Evolutionary conservation across 2,113 vertebrate species (phyloP).

Genomic region (Sialia sialis): DNA sequence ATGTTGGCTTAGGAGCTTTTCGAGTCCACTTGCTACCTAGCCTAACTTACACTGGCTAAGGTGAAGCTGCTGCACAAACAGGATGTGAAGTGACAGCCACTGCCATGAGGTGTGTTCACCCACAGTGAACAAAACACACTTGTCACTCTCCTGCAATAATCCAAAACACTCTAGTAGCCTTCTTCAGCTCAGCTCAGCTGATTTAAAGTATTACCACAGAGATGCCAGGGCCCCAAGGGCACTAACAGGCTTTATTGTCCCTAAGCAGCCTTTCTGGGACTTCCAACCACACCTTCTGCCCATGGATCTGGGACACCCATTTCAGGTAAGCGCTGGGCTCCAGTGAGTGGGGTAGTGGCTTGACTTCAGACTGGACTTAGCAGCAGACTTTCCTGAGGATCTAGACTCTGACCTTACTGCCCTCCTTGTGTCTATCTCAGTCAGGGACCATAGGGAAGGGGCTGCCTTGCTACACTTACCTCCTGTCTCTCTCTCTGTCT

Average conservation of each 20-base stretch:
- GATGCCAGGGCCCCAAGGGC: background rate
- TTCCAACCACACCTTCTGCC: background rate
- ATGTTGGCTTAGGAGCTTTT: background rate
- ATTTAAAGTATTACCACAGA: background rate
- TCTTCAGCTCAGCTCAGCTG: background rate
- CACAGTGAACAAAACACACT: accelerated
- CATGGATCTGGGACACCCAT: background rate
- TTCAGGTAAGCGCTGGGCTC: background rate
- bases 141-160: background rate
- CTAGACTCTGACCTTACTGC: background rate
- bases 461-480: background rate
- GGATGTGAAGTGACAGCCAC: background rate
- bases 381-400: background rate
- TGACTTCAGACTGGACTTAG: background rate
- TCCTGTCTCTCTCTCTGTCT: background rate
- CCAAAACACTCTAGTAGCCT: background rate
- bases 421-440: background rate
- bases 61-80: background rate
- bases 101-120: background rate
- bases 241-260: background rate
- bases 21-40: background rate
- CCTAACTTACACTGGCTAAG: background rate
- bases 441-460: background rate
- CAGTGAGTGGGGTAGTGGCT: background rate
- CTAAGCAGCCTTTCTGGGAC: background rate